phyloP scores from a whole-genome alignment of 2,797 vertebrate species.

The Paguma larvata region DNA sequence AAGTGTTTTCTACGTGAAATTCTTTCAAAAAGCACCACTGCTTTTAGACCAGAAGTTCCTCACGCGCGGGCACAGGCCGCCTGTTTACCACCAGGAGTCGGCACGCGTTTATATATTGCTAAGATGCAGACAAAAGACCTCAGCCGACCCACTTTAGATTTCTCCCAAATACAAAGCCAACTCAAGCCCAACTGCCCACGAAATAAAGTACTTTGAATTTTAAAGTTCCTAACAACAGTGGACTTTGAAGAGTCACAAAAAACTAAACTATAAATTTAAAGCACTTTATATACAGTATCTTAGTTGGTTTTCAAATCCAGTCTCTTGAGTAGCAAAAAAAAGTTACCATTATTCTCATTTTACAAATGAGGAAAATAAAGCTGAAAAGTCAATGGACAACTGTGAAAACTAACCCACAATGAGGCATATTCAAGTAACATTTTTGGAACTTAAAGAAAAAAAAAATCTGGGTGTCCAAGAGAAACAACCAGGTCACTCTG shows the following conservation, averaged over 20 bases:
- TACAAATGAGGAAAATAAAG: slow-evolving; percentile 56
- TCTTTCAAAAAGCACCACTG: not conserved
- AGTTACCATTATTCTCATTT: not conserved
- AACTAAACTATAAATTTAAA: slow-evolving; percentile 21
- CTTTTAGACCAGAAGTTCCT: not conserved
- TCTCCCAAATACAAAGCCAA: slow-evolving; percentile 1
- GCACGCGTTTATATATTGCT: not conserved
- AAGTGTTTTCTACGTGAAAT: not conserved
- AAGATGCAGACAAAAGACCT: not conserved
- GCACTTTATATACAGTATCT: not conserved
- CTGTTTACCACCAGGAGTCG: not conserved
- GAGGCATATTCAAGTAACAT: not conserved
- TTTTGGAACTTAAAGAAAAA: slow-evolving; percentile 5
- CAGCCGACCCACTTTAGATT: not conserved
- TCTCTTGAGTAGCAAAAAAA: not conserved
- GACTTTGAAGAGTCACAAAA: not conserved
- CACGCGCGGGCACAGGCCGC: not conserved
- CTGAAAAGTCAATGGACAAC: not conserved
- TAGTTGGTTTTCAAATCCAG: not conserved
- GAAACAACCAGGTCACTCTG: not conserved
- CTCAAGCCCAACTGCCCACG: not conserved
- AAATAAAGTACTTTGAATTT: slow-evolving; percentile 4
- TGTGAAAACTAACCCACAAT: not conserved
- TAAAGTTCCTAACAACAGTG: slow-evolving; percentile 28
- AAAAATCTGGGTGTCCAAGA: not conserved